Evolutionary conservation across 2,113 vertebrate genomes (phyloP), one percentile per base, ranked within the genome.

Genomic region (Gasterosteus aculeatus): DNA sequence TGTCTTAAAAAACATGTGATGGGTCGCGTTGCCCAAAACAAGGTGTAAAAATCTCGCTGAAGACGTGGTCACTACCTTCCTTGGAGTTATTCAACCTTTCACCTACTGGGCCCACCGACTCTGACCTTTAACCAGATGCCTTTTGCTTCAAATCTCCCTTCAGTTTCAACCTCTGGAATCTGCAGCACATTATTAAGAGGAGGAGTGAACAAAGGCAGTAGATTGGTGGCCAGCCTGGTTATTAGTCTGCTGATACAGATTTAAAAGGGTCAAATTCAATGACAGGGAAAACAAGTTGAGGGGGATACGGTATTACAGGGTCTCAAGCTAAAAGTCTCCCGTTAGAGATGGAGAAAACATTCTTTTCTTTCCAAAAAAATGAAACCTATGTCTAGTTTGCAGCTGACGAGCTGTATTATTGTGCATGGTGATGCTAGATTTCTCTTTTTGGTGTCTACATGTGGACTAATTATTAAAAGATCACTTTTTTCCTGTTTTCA

Each of bases 1-100:
- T n/a, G n/a, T n/a, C 54, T 54, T 31, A 12, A 56, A 12, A 56
- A 70, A 15, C 12, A 81, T 56, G n/a, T 56, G 10, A 68, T 8
- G 7, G 7, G 62, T 62, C 1, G 1, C 22, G 19, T 29, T 59
- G 29, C 42, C 14, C 58, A 10, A 60, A 69, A 71, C 42, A 51
- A 26, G 19, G 60, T 70, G 44, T 75, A 19, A 90, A 95, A 77
- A 74, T 92, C 91, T 93, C 89, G 85, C 81, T 80, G 63, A 85
- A 91, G 93, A 92, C 93, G 89, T 82, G 83, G 86, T 75, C 85
- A 90, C 90, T 94, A 92, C 92, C 92, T 92, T 90, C 86, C 93
- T 96, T 93, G 86, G 92, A 95, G 93, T 96, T 95, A 94, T 93
- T 96, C 95, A 95, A 91, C 94, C 94, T 96, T 95, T 96, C 94